Evolutionary conservation across 2,797 vertebrate species (phyloP).

Genomic region (Stomatorhinus walkeri): DNA sequence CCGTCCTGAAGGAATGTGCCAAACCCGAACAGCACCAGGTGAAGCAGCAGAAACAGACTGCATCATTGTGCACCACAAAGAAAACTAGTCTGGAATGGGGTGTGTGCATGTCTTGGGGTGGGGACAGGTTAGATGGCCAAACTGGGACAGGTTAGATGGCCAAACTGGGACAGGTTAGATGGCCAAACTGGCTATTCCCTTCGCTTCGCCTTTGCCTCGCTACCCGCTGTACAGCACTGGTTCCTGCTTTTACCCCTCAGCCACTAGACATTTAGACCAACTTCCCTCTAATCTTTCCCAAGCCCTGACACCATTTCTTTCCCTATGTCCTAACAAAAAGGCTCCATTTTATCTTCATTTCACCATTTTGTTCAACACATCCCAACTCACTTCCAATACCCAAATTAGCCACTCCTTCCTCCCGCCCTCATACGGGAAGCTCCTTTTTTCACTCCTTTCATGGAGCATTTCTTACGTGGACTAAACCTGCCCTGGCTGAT

Average conservation of each 20-base stretch:
- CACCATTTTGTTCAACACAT: background rate
- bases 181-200: background rate
- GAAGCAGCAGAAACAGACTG: background rate
- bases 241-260: background rate
- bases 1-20: too few species aligned
- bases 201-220: background rate
- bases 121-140: background rate
- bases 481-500: background rate
- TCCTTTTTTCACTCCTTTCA: background rate
- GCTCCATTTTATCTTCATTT: background rate
- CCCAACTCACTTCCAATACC: background rate
- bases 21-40: background rate
- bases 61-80: background rate
- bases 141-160: too few species aligned
- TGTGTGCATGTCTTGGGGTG: background rate
- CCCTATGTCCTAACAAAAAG: background rate
- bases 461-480: background rate
- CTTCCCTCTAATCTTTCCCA: background rate
- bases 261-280: background rate
- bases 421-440: background rate
- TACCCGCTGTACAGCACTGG: background rate
- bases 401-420: background rate
- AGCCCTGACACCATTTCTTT: background rate
- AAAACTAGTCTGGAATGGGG: background rate
- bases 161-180: too few species aligned